phyloP scores from a whole-genome alignment of 2,797 vertebrate genomes.

The Leucoraja ocellata region DNA sequence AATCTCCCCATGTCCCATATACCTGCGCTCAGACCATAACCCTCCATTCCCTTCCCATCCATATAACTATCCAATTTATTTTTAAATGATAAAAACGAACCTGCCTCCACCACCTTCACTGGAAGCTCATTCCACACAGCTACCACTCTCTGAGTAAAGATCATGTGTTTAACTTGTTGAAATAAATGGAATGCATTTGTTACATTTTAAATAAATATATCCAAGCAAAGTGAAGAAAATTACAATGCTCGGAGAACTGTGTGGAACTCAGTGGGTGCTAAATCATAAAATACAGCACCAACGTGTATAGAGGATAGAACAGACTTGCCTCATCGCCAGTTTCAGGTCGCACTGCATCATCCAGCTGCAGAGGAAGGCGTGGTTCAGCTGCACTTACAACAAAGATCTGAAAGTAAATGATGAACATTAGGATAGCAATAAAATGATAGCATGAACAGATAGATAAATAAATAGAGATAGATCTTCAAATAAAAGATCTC shows the following conservation, averaged over 20 bases:
- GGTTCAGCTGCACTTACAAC: slow-evolving; percentile 90
- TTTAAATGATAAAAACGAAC: no score
- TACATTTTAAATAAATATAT: no score
- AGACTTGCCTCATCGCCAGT: slow-evolving; percentile 84
- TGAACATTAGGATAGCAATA: slow-evolving; percentile 11
- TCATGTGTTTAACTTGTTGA: not conserved
- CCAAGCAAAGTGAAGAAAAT: not conserved
- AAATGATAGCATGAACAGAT: slow-evolving; percentile 40
- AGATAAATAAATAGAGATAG: slow-evolving; percentile 50
- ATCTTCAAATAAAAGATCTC: slow-evolving; percentile 41
- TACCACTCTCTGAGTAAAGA: no score
- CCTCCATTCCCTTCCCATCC: no score
- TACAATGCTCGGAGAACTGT: not conserved
- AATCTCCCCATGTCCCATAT: no score
- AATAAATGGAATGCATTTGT: not conserved
- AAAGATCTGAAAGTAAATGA: slow-evolving; percentile 69
- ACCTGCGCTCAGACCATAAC: no score
- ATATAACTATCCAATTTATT: no score
- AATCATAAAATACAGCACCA: not conserved
- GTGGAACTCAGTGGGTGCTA: not conserved
- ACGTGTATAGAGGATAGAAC: not conserved
- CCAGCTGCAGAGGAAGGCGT: slow-evolving; percentile 87
- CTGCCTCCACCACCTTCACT: no score
- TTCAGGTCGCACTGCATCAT: slow-evolving; percentile 89
- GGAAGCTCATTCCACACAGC: no score